These are phyloP conservation scores for Meteorus colon DNA, from an alignment of 2,888 invertebrate genomes.

Conservation along the genomic window DNA sequence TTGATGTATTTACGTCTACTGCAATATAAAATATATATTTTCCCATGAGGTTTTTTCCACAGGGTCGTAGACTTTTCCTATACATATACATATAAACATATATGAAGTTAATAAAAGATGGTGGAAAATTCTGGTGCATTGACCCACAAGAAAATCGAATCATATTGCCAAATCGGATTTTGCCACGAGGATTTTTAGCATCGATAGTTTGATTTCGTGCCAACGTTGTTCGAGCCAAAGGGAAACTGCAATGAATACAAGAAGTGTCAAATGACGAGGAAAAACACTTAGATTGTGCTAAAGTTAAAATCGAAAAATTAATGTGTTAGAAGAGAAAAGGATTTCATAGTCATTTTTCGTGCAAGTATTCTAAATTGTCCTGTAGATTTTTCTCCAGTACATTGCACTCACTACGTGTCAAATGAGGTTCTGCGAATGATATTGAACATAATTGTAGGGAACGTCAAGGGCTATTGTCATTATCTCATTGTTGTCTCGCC, in stretches of 20 bases:
- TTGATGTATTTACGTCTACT: no score
- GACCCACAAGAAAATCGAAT: constrained; percentile 6
- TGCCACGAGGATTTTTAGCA: neutral
- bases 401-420: neutral
- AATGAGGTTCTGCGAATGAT: constrained; percentile 12
- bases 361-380: neutral
- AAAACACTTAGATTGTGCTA: neutral
- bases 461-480: neutral
- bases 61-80: no score
- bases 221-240: constrained; percentile 11
- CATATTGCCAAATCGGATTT: constrained; percentile 3
- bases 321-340: neutral
- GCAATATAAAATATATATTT: no score
- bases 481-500: neutral
- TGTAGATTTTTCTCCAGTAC: neutral
- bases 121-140: constrained; percentile 14
- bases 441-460: neutral
- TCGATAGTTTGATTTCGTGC: constrained; percentile 22
- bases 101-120: neutral
- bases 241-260: neutral
- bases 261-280: constrained; percentile 14
- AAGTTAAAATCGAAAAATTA: neutral
- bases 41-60: no score
- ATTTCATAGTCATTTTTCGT: neutral
- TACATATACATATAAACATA: no score